phyloP scores from a whole-genome alignment of 2,888 invertebrate genomes.

The Acanthoscelides obtectus region DNA sequence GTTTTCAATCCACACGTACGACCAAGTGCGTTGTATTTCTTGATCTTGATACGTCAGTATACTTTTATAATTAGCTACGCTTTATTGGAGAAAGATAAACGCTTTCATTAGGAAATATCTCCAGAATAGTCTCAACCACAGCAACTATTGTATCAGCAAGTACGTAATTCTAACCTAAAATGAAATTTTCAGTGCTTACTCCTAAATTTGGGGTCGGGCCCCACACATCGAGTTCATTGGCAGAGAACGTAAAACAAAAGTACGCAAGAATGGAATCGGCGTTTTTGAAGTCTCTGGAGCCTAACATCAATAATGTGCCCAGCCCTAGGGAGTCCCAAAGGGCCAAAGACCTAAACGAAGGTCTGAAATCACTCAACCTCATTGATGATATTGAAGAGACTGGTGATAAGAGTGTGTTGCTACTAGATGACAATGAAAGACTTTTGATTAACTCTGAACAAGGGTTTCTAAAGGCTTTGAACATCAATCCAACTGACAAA shows the following conservation, averaged over 20 bases:
- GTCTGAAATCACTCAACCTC: slow-evolving; percentile 26
- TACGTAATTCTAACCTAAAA: not conserved
- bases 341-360: slow-evolving; percentile 9
- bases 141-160: not conserved
- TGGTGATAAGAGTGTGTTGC: slow-evolving; percentile 49
- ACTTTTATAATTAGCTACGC: not conserved
- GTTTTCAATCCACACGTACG: not conserved
- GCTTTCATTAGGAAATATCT: not conserved
- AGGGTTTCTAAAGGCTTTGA: slow-evolving; percentile 51
- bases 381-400: slow-evolving; percentile 17
- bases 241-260: slow-evolving; percentile 21
- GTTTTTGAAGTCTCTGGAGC: slow-evolving; percentile 39
- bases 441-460: slow-evolving; percentile 55
- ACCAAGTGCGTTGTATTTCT: not conserved
- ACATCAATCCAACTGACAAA: slow-evolving; percentile 50
- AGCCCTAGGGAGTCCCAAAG: slow-evolving; percentile 7
- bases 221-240: slow-evolving; percentile 11
- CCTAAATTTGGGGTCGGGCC: not conserved
- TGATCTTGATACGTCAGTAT: not conserved
- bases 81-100: not conserved
- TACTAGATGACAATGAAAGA: slow-evolving; percentile 60
- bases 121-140: not conserved
- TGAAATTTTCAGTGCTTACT: slow-evolving; percentile 1
- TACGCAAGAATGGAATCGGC: slow-evolving; percentile 14
- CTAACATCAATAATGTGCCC: slow-evolving; percentile 22